Evolutionary conservation across 2,797 vertebrate genomes (phyloP).

Genomic region (Garrulus glandarius): DNA sequence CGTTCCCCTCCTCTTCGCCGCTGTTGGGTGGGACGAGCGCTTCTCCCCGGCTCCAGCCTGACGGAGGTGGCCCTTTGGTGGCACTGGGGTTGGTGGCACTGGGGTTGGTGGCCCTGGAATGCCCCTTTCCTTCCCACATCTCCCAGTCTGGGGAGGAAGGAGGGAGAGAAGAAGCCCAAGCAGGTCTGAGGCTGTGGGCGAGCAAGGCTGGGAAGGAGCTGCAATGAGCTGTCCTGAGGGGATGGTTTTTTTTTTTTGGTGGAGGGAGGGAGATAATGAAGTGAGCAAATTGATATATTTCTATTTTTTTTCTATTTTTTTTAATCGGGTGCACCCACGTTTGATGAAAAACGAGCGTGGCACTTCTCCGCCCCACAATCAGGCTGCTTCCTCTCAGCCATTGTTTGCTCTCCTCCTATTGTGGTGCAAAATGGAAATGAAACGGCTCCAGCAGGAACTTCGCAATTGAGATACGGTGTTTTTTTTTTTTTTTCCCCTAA

Average conservation of each 20-base stretch:
- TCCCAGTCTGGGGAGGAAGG: accelerated
- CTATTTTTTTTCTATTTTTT: background rate
- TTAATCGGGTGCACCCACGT: background rate
- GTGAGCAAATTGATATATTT: background rate
- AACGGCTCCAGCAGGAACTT: slow-evolving; percentile 22
- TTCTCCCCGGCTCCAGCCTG: accelerated
- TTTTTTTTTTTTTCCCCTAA: background rate
- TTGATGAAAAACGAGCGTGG: background rate
- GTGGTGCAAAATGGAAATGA: background rate
- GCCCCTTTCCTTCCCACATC: accelerated
- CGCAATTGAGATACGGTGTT: background rate
- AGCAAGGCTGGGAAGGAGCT: background rate
- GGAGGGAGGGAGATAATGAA: background rate
- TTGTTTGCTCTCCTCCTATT: background rate
- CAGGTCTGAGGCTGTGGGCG: accelerated
- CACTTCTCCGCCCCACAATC: background rate
- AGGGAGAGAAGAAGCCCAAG: background rate
- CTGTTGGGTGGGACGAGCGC: accelerated
- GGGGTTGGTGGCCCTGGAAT: background rate
- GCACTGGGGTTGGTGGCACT: accelerated
- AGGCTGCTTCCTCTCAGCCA: slow-evolving; percentile 22
- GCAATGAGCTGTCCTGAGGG: background rate
- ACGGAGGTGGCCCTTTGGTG: background rate
- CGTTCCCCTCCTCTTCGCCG: accelerated
- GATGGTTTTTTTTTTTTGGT: accelerated